Evolutionary conservation across 2,888 invertebrate genomes (phyloP), one percentile per base, ranked within the genome.

Genomic region (Calameuta pallipes): DNA sequence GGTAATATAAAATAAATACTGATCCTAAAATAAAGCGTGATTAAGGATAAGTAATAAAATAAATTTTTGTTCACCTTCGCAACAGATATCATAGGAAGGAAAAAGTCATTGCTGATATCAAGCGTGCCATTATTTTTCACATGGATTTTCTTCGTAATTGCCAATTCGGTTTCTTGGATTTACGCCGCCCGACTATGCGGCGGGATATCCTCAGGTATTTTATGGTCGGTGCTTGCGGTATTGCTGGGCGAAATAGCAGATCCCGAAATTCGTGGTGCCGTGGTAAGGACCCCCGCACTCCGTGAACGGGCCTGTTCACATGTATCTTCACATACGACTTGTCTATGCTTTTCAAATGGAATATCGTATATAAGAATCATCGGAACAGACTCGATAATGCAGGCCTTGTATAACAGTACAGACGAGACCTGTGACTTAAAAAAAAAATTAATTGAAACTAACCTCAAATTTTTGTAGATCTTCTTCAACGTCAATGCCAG

Each of bases 171-270:
- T 35, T 80, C 77, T 4, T 90, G 89, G 90, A 85, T 91, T 31
- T 90, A 89, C 81, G 80, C 82, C 1, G 87, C 88, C 0, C 86
- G 91, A 78, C 77, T 90, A 41, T 85, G 84, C 35, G 82, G 85
- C 12, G 91, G 91, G 12, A 80, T 89, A 41, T 88, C 87, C 33
- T 85, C 88, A 11, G 91, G 91, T n/a, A 87, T 90, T 78, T 81
- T 88, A 56, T 91, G 91, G 90, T 84, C 89, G 4, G 84, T 88
- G 3, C 70, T 91, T 15, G 83, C 90, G 1, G 81, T 90, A 15
- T 90, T 87, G 77, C 78, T 91, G 11, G 86, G 90, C 76, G 91
- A 91, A 82, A 89, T 91, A 23, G 90, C 91, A 9, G 87, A 90
- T 82, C 89, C 91, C 11, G 86, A 83, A 74, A 90, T 91, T 75